A percentile compares a stretch with the other conserved stretches of the same genome.
Conservation (phyloP, 2,797 vertebrate genomes). For the Otolemur crassicaudatus region DNA sequence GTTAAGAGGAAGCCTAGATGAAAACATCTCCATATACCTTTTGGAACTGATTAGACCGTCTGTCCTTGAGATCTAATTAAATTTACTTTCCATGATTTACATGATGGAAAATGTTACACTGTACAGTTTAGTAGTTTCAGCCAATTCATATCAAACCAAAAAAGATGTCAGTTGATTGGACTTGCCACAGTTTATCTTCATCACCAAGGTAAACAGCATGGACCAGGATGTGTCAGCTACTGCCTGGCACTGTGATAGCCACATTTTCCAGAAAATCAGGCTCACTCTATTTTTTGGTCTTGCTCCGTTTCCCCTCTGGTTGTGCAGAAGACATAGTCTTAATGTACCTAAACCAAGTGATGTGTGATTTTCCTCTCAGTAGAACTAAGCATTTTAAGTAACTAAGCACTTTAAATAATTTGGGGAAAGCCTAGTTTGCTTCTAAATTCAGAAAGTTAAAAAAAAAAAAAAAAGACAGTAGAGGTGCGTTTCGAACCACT, state of each 20-base stretch:
- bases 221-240: no score
- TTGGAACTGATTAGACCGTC: background rate
- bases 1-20: background rate
- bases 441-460: background rate
- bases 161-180: background rate
- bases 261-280: constrained; percentile 51
- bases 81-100: background rate
- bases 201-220: background rate
- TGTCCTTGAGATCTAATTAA: background rate
- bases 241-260: background rate
- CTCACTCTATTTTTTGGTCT: constrained; percentile 43
- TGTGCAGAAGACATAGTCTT: constrained; percentile 36
- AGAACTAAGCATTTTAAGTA: constrained; percentile 30
- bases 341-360: constrained; percentile 62
- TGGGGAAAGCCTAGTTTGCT: background rate
- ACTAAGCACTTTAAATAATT: background rate
- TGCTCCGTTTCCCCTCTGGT: constrained; percentile 59
- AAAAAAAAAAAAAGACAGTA: background rate
- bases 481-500: background rate
- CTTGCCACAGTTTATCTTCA: background rate
- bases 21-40: background rate
- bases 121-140: background rate
- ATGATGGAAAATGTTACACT: background rate
- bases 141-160: background rate
- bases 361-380: background rate